These are phyloP conservation scores for Poecilia velifera DNA, from an alignment of 2,797 vertebrate species.

Conservation along the genomic window DNA sequence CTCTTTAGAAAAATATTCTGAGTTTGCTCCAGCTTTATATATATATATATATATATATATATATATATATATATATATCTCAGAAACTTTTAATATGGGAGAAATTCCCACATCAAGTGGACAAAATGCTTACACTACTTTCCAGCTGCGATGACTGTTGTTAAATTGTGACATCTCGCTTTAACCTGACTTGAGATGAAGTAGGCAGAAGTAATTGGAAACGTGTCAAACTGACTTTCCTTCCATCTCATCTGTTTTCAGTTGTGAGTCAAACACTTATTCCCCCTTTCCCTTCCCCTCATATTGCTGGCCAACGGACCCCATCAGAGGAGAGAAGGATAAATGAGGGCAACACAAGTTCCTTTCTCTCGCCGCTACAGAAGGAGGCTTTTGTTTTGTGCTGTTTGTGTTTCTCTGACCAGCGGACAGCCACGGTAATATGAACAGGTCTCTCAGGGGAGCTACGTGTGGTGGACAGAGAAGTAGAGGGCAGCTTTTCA, in stretches of 20 bases:
- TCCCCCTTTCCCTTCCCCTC: conserved; percentile 17
- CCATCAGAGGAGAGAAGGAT: conserved; percentile 22
- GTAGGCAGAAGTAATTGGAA: conserved; percentile 18
- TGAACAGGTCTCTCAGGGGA: conserved; percentile 60
- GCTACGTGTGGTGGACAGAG: conserved; percentile 39
- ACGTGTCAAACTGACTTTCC: conserved; percentile 16
- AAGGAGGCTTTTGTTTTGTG: conserved; percentile 58
- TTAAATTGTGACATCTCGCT: conserved; percentile 4
- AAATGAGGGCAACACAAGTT: conserved; percentile 38
- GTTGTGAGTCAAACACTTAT: conserved; percentile 17
- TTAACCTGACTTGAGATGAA: conserved; percentile 9
- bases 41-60: background rate
- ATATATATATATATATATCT: background rate
- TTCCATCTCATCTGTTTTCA: conserved; percentile 15
- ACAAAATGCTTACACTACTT: background rate
- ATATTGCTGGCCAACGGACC: conserved; percentile 31
- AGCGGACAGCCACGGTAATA: conserved; percentile 64
- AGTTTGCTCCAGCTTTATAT: background rate
- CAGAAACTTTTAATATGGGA: background rate
- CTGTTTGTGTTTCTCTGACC: conserved; percentile 62
- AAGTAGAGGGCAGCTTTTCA: conserved; percentile 62
- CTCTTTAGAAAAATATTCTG: background rate
- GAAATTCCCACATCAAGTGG: background rate
- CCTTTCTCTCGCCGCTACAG: conserved; percentile 22
- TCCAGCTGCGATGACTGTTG: background rate